Conservation (phyloP, 2,113 vertebrate species). For the Mustela lutreola region DNA sequence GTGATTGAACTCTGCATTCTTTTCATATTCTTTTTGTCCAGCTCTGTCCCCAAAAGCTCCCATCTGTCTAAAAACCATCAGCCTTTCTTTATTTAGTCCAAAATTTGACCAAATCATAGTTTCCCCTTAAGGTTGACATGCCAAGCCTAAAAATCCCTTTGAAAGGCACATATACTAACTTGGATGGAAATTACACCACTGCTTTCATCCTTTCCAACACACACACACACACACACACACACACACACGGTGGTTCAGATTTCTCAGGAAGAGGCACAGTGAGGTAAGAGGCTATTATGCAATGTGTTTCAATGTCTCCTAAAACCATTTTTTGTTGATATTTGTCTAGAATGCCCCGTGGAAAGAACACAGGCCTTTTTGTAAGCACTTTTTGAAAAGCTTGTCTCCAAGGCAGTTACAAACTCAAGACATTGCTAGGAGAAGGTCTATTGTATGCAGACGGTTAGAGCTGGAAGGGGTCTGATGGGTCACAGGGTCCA, state of each 20-base stretch:
- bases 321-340: constrained; percentile 46
- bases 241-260: not conserved
- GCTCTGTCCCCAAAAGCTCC: constrained; percentile 20
- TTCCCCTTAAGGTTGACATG: not conserved
- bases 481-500: not conserved
- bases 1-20: constrained; percentile 68
- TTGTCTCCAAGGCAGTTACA: constrained; percentile 68
- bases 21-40: constrained; percentile 60
- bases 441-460: constrained; percentile 59
- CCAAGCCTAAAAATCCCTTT: not conserved
- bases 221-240: no score
- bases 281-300: constrained; percentile 10
- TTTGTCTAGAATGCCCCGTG: constrained; percentile 51
- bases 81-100: constrained; percentile 31
- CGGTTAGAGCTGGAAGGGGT: constrained; percentile 18
- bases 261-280: not conserved
- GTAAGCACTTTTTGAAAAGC: constrained; percentile 61
- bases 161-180: not conserved
- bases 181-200: not conserved
- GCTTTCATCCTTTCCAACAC: not conserved
- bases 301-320: constrained; percentile 40
- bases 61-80: constrained; percentile 31
- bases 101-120: not conserved
- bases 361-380: constrained; percentile 69
- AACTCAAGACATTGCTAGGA: constrained; percentile 74